A percentile compares a stretch with the other conserved stretches of the same genome.
phyloP scores from a whole-genome alignment of 2,113 vertebrate species.

The Eptatretus burgeri region DNA sequence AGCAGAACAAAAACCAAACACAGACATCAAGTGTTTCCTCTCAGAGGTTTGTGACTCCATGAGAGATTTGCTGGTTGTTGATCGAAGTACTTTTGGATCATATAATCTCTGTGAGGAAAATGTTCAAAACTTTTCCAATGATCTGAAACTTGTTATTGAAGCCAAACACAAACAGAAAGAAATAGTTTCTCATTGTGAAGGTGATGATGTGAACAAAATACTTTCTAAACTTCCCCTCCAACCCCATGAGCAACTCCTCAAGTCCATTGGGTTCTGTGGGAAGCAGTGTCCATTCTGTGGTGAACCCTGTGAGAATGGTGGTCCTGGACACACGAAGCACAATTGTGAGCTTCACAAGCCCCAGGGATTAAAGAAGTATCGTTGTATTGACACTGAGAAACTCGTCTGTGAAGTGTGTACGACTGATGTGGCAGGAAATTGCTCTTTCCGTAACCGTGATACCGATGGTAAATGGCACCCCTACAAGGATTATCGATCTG shows the following conservation, averaged over 20 bases:
- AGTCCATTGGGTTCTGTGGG: slow-evolving; percentile 7
- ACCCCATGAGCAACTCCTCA: slow-evolving; percentile 7
- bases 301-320: slow-evolving; percentile 7
- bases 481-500: slow-evolving; percentile 10
- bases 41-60: too few species aligned
- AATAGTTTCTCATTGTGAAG: slow-evolving; percentile 1
- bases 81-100: background rate
- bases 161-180: too few species aligned
- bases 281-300: slow-evolving; percentile 10
- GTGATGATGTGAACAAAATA: background rate
- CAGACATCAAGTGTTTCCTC: background rate
- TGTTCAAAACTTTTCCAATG: slow-evolving; percentile 7
- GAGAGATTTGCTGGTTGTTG: background rate
- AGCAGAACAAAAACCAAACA: background rate
- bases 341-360: slow-evolving; percentile 6
- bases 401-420: background rate
- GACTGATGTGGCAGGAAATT: background rate
- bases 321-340: slow-evolving; percentile 7
- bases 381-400: too few species aligned
- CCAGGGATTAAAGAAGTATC: background rate
- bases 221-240: slow-evolving; percentile 5
- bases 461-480: background rate
- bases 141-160: background rate
- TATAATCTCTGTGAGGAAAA: slow-evolving; percentile 2
- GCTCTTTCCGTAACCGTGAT: background rate